Evolutionary conservation across 2,113 vertebrate species (phyloP), one percentile per base, ranked within the genome.

Genomic region (Natator depressus): DNA sequence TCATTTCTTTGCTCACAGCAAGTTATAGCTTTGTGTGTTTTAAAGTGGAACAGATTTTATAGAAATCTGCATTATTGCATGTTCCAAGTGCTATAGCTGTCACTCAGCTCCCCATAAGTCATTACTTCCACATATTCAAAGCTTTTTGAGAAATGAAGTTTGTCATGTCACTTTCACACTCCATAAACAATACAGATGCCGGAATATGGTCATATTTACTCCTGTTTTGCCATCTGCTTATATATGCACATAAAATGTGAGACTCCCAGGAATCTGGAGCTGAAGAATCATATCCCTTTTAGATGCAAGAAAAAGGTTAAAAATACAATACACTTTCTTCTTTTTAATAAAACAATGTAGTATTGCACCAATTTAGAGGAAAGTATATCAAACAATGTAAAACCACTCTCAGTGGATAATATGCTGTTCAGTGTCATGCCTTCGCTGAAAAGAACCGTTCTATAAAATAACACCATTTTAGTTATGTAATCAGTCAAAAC

Each of bases 201-300:
- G 65, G 87, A 91, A 95, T 50, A 80, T 50, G 75, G 72, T 47
- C 93, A 88, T 95, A 89, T 96, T 97, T 97, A 95, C 91, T 89
- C 93, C 87, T 91, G 78, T 57, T 95, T 96, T 97, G 62, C 94
- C 90, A 93, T 85, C 96, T 95, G 94, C 81, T 96, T 95, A 82
- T 86, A 72, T 35, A 94, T 84, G 89, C 93, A 86, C 29, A 93
- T 47, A 59, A 93, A 91, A 72, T 75, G 87, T 87, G 81, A 6
- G 5, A 72, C 94, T 46, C 92, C 75, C 50, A 87, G 86, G 87
- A 90, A 90, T 3, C 4, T 20, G 12, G 51, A 96, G 53, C 55
- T 85, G 84, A 29, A 89, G 51, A 72, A 1, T 9, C 86, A 91
- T 38, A 89, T 46, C 87, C 27, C 72, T 94, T 92, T 93, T 87